Conservation (phyloP, 2,797 vertebrate species). For the Danio tinwini region DNA sequence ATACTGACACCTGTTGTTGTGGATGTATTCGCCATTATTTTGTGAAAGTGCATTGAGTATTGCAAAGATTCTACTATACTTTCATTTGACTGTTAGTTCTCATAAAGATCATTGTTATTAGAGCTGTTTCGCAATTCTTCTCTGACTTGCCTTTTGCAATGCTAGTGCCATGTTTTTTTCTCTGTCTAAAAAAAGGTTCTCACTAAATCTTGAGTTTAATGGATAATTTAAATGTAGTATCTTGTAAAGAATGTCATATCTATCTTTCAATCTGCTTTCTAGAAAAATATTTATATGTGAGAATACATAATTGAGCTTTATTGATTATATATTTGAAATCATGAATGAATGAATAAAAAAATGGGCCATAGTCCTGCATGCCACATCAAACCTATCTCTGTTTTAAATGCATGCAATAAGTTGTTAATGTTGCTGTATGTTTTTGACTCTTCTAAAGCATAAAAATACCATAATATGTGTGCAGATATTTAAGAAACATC, state of each 20-base stretch:
- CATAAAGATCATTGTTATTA: background rate
- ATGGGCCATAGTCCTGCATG: no score
- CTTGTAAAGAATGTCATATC: background rate
- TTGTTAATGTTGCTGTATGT: no score
- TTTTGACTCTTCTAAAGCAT: no score
- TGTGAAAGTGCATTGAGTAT: no score
- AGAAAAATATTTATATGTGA: background rate
- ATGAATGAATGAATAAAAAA: no score
- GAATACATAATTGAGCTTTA: background rate
- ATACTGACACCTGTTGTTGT: background rate
- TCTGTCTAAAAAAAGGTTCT: background rate
- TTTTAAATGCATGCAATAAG: no score
- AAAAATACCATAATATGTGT: no score
- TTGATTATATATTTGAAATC: background rate
- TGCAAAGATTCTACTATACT: background rate
- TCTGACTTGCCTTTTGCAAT: background rate
- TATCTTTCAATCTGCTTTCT: background rate
- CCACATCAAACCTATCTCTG: no score
- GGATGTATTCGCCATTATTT: background rate
- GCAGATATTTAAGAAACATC: no score
- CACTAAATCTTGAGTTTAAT: background rate
- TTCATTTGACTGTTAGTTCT: background rate
- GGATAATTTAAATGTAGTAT: background rate
- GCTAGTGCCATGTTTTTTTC: background rate
- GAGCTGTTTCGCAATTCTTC: no score